phyloP scores from a whole-genome alignment of 1,140 invertebrate species.

The Rhopalosiphum maidis region DNA sequence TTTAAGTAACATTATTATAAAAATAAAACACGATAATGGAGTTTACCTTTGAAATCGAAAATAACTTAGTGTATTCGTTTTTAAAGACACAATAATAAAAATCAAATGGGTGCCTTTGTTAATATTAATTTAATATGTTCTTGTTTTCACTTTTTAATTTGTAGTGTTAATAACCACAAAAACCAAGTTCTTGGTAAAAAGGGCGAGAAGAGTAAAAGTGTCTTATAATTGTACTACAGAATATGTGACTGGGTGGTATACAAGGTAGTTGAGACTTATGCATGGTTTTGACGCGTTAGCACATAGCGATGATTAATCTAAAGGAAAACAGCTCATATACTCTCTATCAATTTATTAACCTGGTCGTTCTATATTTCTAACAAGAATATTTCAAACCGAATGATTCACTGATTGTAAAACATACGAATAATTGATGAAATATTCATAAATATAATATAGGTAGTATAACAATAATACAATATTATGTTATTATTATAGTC shows the following conservation, averaged over 20 bases:
- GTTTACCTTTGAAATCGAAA: neutral
- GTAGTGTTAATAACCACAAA: neutral
- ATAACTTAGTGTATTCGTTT: neutral
- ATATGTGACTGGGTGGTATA: neutral
- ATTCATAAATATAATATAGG: neutral
- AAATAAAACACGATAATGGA: neutral
- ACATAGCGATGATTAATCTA: neutral
- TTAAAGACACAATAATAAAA: neutral
- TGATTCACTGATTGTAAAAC: neutral
- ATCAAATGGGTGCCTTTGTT: neutral
- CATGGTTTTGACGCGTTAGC: neutral
- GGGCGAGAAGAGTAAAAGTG: neutral
- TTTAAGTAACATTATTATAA: neutral
- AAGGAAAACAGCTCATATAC: neutral
- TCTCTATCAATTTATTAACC: neutral
- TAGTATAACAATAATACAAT: too few relatives aligned
- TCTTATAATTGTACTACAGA: neutral
- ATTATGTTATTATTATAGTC: too few relatives aligned
- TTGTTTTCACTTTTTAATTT: neutral
- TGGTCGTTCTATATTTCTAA: neutral
- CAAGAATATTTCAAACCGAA: neutral
- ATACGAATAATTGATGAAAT: neutral
- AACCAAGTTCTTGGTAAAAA: neutral
- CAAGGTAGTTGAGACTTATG: neutral
- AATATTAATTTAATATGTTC: neutral